Base-by-base conservation (phyloP, 2,797 vertebrate species). In the Setipinna tenuifilis region DNA sequence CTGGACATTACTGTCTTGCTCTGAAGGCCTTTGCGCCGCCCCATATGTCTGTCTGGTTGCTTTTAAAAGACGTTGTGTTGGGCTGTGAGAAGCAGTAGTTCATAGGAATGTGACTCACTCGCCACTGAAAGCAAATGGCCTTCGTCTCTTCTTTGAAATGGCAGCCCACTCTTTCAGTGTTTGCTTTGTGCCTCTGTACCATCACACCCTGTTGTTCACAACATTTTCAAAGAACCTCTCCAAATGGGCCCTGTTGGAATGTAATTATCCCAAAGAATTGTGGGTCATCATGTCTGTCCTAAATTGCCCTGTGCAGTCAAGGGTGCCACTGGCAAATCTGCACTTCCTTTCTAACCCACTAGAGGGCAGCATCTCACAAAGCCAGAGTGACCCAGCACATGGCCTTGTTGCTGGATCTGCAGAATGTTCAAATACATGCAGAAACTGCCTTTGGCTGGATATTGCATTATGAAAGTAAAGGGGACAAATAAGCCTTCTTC, bases 361-460 rank as follows among this genome's bases (percentile, higher is more conserved):
- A 94, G 94, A 81, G 89, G 94, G 93, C 92, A 89, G 86, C 78
- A 82, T 82, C 28, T 44, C 21, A 85, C 54, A 23, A 6, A 48
- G 21, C 11, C 12, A 50, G 9, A 41, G 16, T 35, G 28, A 75
- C 16, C 19, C 2, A 35, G 68, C 5, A 9, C 68, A 35, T 17
- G 68, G 28, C 68, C 68, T 41, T 75, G 31, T 11, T 65, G 25
- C 2, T 65, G 61, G 9, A 16, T 16, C 28, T 41, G 28, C 14
- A 35, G 28, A 78, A 21, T 44, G 35, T 6, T 41, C 71, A 44
- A 9, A 6, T 78, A 78, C 31, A 17, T 78, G 35, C 31, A 44
- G 19, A 78, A 41, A 78, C 35, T 78, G 12, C 17, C 19, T 78
- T 78, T 19, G 17, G 35, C 6, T 41, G 71, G 35, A 19, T 44